These are phyloP conservation scores for Portunus trituberculatus DNA, from an alignment of 1,140 invertebrate genomes.

Conservation along the genomic window DNA sequence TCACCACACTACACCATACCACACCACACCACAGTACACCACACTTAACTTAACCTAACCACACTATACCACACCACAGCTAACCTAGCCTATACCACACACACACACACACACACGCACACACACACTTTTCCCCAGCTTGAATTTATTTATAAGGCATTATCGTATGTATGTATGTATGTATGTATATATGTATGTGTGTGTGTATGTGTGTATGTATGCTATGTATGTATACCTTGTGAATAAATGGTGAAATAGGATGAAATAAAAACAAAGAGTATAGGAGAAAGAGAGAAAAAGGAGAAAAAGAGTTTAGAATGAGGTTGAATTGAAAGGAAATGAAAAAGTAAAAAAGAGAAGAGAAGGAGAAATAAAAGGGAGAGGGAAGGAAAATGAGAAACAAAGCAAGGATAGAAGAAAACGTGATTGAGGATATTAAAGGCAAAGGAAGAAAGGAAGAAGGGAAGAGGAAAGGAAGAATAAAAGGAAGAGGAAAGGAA, in stretches of 20 bases:
- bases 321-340: not conserved
- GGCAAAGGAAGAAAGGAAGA: no score
- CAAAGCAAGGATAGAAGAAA: no score
- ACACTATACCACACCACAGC: not conserved
- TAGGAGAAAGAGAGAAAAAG: not conserved
- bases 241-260: no score
- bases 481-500: no score
- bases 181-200: slow-evolving; percentile 52
- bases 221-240: no score
- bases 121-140: not conserved
- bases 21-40: no score
- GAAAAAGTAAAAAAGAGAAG: not conserved
- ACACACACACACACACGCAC: slow-evolving; percentile 34
- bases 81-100: not conserved
- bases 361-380: not conserved
- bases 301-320: not conserved
- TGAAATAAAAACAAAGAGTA: not conserved
- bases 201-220: not conserved
- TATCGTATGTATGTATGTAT: slow-evolving; percentile 14
- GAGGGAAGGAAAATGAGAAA: no score
- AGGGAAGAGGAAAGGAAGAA: no score
- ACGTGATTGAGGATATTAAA: no score
- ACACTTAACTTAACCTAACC: not conserved
- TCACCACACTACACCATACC: no score
- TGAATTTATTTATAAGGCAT: not conserved